These are phyloP conservation scores for Aphis gossypii DNA, from an alignment of 1,140 invertebrate genomes.

Conservation along the genomic window DNA sequence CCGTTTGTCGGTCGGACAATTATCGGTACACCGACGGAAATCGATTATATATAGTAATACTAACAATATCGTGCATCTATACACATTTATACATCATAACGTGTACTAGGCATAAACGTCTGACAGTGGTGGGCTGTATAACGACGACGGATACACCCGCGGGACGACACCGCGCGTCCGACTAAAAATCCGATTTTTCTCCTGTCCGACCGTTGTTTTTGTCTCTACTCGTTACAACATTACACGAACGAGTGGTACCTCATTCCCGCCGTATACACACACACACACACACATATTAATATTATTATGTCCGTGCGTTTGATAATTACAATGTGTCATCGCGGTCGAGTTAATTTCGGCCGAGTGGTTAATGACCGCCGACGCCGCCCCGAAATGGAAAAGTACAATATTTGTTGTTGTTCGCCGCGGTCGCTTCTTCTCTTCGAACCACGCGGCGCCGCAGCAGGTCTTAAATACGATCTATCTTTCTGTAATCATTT, in stretches of 20 bases:
- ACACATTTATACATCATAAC: neutral
- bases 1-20: constrained; percentile 7
- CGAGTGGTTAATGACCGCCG: constrained; percentile 47
- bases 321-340: constrained; percentile 49
- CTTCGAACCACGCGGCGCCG: neutral
- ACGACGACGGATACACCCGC: neutral
- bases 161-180: neutral
- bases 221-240: neutral
- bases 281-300: neutral
- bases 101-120: neutral
- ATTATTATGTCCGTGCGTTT: neutral
- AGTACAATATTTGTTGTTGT: constrained; percentile 50
- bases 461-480: constrained; percentile 37
- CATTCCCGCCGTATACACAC: neutral
- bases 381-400: constrained; percentile 40
- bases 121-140: neutral
- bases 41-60: neutral
- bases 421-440: neutral
- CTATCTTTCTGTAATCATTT: constrained; percentile 48
- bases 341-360: constrained; percentile 32
- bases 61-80: neutral
- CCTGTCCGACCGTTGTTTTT: neutral
- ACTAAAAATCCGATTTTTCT: constrained; percentile 54
- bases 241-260: neutral
- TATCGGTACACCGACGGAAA: neutral